Base-by-base conservation (phyloP, 2,888 invertebrate species). In the Pseudanteris insignis region DNA sequence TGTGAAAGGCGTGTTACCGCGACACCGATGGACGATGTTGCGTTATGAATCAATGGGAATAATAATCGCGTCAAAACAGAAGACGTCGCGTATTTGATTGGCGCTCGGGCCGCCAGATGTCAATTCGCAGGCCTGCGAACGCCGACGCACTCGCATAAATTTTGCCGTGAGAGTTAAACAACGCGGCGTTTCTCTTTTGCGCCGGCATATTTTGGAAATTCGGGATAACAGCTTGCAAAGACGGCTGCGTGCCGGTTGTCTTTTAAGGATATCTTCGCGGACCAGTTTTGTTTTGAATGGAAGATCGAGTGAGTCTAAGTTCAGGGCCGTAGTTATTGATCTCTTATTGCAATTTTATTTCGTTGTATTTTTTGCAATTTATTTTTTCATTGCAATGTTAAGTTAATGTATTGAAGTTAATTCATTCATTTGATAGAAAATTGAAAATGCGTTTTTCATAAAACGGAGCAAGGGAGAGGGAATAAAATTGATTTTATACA, bases 261-360 rank as follows among this genome's bases (percentile, higher is more conserved):
- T 55, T 55, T 55, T 55, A 55, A 55, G 55, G 55, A 47, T 46
- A 41, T 41, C 46, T 14, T 55, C 12, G 55, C 34, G 34, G 46
- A 55, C 55, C 55, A 47, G 40, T 55, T 55, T 47, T 47, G 55
- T 55, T 55, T 55, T 55, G 55, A 55, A 55, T 47, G 55, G 47
- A 40, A 46, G 46, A 54, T 46, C 54, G 32, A 54, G 30, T 44
- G 37, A 44, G 40, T 54, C 46, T 54, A 54, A 33, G 37, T 25
- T 18, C 46, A 54, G 54, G 54, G 37, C n/a, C 29, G 54, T 46
- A 54, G 4, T 6, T 14, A 2, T 12, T 4, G 12, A n/a, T n/a
- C n/a, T n/a, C n/a, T n/a, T n/a, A n/a, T n/a, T n/a, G n/a, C n/a
- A n/a, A n/a, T n/a, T n/a, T n/a, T n/a, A n/a, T n/a, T n/a, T n/a